These are phyloP conservation scores for Tauraco erythrolophus DNA, from an alignment of 2,113 vertebrate genomes.

Conservation along the genomic window DNA sequence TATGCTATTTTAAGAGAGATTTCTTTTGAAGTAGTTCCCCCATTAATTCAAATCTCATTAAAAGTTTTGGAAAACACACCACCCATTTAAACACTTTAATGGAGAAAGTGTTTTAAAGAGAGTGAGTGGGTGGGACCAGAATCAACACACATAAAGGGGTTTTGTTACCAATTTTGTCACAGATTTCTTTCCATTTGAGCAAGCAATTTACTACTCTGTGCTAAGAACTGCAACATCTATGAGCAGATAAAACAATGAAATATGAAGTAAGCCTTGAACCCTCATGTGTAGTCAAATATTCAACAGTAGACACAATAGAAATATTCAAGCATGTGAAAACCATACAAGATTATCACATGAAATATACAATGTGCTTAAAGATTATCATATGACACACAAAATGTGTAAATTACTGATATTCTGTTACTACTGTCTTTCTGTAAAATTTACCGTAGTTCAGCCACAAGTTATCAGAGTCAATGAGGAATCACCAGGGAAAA, in stretches of 20 bases:
- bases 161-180: background rate
- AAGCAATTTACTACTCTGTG: background rate
- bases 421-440: background rate
- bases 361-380: background rate
- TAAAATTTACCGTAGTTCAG: slow-evolving; percentile 31
- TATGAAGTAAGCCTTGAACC: background rate
- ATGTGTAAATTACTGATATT: background rate
- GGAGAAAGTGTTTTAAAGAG: background rate
- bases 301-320: background rate
- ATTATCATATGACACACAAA: slow-evolving; percentile 9
- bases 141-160: background rate
- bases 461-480: slow-evolving; percentile 31
- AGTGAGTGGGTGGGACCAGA: background rate
- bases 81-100: background rate
- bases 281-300: background rate
- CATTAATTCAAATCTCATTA: background rate
- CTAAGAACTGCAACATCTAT: background rate
- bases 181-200: background rate
- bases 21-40: background rate
- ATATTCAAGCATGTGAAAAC: background rate
- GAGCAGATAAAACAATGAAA: background rate
- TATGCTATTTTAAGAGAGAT: background rate
- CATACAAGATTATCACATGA: background rate
- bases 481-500: slow-evolving; percentile 30
- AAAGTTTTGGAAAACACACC: background rate